These are phyloP conservation scores for Poeciliopsis prolifica DNA, from an alignment of 2,113 vertebrate genomes.

Conservation along the genomic window DNA sequence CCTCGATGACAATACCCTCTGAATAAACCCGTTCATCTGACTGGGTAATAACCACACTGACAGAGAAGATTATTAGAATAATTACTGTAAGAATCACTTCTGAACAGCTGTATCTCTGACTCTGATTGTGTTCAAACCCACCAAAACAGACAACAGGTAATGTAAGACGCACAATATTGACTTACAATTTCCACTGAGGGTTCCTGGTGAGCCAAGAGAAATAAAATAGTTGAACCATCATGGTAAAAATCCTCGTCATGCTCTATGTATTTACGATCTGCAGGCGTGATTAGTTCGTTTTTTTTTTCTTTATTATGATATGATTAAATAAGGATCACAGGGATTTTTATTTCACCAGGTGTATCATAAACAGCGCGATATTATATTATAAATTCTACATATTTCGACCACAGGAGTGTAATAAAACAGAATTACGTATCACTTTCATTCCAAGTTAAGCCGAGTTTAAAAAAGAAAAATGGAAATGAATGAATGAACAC, in stretches of 20 bases:
- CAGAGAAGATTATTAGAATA: background rate
- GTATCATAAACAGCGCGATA: background rate
- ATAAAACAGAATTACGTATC: background rate
- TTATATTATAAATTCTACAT: background rate
- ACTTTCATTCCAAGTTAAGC: too few relatives aligned
- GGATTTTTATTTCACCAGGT: background rate
- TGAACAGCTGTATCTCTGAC: background rate
- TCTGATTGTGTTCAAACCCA: background rate
- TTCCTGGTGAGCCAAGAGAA: background rate
- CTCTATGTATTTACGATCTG: background rate
- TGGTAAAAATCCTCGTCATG: background rate
- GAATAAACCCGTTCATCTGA: background rate
- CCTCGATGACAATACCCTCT: background rate
- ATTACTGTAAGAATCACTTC: background rate
- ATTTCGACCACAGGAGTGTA: background rate
- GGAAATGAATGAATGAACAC: too few relatives aligned
- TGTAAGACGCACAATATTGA: background rate
- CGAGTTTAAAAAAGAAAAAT: too few relatives aligned
- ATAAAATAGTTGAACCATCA: background rate
- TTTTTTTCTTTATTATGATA: too few relatives aligned
- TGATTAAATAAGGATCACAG: background rate
- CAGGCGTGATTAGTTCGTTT: background rate
- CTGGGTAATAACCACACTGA: background rate
- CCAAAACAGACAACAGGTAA: background rate
- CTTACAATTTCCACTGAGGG: too few relatives aligned